These are phyloP conservation scores for Parazoanthus darwini DNA, from an alignment of 92 coral and sea anemone species.

Conservation along the genomic window DNA sequence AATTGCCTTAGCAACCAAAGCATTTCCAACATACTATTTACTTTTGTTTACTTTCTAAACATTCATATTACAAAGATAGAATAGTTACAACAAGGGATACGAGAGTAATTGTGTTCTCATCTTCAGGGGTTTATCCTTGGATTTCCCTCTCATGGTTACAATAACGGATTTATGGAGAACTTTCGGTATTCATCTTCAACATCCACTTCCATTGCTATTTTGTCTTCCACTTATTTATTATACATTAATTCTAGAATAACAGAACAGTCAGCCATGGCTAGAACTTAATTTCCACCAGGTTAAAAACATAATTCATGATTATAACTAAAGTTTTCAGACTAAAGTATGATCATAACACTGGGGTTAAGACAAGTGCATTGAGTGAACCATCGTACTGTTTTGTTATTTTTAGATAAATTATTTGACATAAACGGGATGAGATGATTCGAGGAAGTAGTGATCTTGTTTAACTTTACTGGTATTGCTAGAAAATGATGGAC, in stretches of 20 bases:
- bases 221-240: no score
- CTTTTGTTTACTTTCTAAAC: constrained; percentile 7
- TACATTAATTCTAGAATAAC: no score
- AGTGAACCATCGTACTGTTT: no score
- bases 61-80: constrained; percentile 25
- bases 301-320: no score
- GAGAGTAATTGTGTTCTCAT: not conserved
- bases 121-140: not conserved
- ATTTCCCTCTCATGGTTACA: not conserved
- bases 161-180: not conserved
- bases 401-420: no score
- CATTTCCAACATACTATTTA: not conserved
- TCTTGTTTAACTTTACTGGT: not conserved
- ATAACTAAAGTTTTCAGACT: no score
- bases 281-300: no score
- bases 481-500: not conserved
- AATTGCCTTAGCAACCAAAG: not conserved
- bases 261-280: no score
- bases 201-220: no score
- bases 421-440: not conserved
- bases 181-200: not conserved
- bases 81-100: not conserved
- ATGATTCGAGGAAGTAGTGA: not conserved
- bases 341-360: no score
- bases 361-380: no score